These are phyloP conservation scores for Melanchra persicariae DNA, from an alignment of 2,888 invertebrate species.

Conservation along the genomic window DNA sequence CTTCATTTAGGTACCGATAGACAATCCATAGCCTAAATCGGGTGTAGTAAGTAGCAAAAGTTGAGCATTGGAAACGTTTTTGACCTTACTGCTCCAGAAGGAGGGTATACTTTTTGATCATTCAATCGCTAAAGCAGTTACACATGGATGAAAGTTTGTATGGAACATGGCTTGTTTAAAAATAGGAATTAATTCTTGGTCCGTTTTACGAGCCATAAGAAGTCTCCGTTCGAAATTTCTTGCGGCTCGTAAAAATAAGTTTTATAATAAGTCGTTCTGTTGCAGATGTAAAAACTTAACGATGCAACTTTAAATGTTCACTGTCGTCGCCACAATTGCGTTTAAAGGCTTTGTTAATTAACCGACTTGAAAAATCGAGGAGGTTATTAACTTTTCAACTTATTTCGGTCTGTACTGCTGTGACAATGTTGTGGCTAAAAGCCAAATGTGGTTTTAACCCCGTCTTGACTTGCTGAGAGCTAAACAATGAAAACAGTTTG, in stretches of 20 bases:
- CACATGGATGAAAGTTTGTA: neutral
- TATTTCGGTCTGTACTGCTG: conserved; percentile 28
- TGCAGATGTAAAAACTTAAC: conserved; percentile 66
- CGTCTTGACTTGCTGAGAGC: neutral
- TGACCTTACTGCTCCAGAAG: too few relatives aligned
- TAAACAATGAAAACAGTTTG: conserved; percentile 48
- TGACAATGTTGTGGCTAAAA: conserved; percentile 15
- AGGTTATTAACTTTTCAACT: conserved; percentile 54
- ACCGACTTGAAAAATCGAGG: conserved; percentile 18
- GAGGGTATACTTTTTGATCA: too few relatives aligned
- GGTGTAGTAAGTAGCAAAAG: too few relatives aligned
- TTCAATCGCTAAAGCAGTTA: neutral
- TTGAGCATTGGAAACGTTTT: too few relatives aligned
- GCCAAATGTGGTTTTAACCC: conserved; percentile 17
- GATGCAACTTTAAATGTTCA: conserved; percentile 59
- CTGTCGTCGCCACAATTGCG: conserved; percentile 32
- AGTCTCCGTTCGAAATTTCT: conserved; percentile 52
- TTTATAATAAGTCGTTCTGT: conserved; percentile 58
- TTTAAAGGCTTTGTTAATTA: conserved; percentile 57
- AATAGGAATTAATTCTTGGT: conserved; percentile 13
- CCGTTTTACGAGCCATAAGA: conserved; percentile 31
- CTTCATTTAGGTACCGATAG: too few relatives aligned
- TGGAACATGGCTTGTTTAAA: neutral
- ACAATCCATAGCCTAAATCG: too few relatives aligned
- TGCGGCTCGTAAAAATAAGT: conserved; percentile 63